These are phyloP conservation scores for Tetragnatha versicolor DNA, from an alignment of 1,140 invertebrate genomes.

Conservation along the genomic window DNA sequence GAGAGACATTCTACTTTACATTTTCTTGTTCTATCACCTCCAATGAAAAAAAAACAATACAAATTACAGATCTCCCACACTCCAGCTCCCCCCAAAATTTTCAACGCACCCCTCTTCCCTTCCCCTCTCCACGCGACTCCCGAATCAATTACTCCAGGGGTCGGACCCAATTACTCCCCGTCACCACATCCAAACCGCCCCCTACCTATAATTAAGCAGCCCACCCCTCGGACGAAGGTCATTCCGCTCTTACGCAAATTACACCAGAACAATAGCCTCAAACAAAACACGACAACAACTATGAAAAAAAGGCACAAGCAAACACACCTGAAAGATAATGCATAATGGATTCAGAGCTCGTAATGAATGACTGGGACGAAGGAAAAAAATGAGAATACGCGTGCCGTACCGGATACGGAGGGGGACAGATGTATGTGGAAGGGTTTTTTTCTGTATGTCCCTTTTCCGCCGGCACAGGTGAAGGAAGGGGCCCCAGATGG, in stretches of 20 bases:
- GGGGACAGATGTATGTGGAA: constrained; percentile 33
- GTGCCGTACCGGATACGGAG: constrained; percentile 41
- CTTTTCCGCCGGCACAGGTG: constrained; percentile 25
- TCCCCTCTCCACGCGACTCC: too few species aligned
- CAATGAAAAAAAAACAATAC: too few species aligned
- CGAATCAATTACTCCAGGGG: too few species aligned
- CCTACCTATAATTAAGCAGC: too few species aligned
- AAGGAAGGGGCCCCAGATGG: constrained; percentile 40
- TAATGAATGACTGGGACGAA: background rate
- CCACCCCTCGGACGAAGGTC: too few species aligned
- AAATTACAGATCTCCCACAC: too few species aligned
- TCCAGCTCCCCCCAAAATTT: too few species aligned
- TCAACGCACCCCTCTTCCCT: too few species aligned
- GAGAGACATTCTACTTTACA: too few species aligned
- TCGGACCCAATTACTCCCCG: too few species aligned
- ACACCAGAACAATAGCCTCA: constrained; percentile 7
- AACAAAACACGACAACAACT: constrained; percentile 4
- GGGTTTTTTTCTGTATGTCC: constrained; percentile 6
- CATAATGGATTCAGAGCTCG: background rate
- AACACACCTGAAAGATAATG: background rate
- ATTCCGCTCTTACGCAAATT: constrained; percentile 8
- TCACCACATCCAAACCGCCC: too few species aligned
- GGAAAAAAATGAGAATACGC: background rate
- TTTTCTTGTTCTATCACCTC: too few species aligned
- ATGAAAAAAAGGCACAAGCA: background rate